phyloP scores from a whole-genome alignment of 2,888 invertebrate genomes.

The Candidula unifasciata region DNA sequence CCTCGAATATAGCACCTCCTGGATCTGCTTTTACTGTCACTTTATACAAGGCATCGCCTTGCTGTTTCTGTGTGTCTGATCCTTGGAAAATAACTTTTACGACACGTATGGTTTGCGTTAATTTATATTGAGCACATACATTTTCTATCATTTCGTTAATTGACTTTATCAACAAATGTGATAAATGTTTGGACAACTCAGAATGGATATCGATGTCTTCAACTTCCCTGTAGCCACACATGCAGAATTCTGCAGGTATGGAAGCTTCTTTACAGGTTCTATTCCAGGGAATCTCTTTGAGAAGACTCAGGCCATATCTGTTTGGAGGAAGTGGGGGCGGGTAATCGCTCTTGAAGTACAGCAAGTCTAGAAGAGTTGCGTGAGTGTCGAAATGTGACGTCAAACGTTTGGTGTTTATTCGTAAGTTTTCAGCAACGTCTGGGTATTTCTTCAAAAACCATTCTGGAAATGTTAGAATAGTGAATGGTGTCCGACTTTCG shows the following conservation, averaged over 20 bases:
- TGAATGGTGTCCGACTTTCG: constrained; percentile 91
- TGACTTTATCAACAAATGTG: constrained; percentile 82
- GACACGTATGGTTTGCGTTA: constrained; percentile 84
- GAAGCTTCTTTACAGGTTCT: constrained; percentile 83
- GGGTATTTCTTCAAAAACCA: constrained; percentile 84
- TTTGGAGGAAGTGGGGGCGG: constrained; percentile 27
- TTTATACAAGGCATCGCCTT: constrained; percentile 78
- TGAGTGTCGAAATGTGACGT: constrained; percentile 91
- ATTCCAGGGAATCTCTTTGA: not conserved
- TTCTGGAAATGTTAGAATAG: constrained; percentile 85
- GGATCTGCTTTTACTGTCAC: constrained; percentile 84
- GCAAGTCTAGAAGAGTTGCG: constrained; percentile 86
- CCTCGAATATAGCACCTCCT: constrained; percentile 87
- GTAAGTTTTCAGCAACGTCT: constrained; percentile 83
- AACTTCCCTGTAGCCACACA: constrained; percentile 79
- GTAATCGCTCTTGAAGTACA: constrained; percentile 57
- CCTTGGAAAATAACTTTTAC: constrained; percentile 78
- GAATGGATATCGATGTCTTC: constrained; percentile 71
- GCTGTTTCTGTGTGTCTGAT: constrained; percentile 54
- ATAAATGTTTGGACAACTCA: constrained; percentile 80
- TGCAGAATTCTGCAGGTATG: constrained; percentile 86
- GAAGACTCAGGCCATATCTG: not conserved
- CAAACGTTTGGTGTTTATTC: constrained; percentile 83
- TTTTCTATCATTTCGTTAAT: constrained; percentile 82
- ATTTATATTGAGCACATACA: constrained; percentile 78